A percentile compares a stretch with the other conserved stretches of the same genome.
Evolutionary conservation across 1,140 invertebrate species (phyloP).

Genomic region (Glomeris maerens): DNA sequence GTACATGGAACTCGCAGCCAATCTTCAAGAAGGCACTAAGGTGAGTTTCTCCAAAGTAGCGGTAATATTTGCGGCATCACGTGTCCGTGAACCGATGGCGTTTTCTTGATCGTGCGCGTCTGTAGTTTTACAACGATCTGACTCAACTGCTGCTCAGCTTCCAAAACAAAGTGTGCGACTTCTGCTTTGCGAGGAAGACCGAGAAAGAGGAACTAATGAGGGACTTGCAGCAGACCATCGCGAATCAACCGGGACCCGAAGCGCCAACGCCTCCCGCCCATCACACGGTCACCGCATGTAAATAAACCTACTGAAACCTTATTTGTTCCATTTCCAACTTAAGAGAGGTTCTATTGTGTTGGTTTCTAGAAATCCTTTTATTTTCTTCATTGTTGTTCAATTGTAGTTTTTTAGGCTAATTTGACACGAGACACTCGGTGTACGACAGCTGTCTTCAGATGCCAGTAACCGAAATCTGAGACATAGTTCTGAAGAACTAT

Average conservation of each 20-base stretch:
- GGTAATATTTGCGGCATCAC: no score
- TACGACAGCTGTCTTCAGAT: no score
- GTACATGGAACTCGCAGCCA: constrained; percentile 75
- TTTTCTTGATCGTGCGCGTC: constrained; percentile 15
- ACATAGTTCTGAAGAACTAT: no score
- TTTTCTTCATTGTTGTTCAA: no score
- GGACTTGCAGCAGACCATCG: constrained; percentile 64
- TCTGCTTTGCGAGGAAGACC: constrained; percentile 95
- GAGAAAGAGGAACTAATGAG: constrained; percentile 95
- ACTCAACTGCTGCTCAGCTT: constrained; percentile 85
- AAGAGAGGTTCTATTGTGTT: no score
- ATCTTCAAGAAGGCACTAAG: constrained; percentile 87
- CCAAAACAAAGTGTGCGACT: constrained; percentile 96
- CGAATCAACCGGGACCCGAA: constrained; percentile 37
- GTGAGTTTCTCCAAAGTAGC: not conserved
- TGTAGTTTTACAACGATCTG: constrained; percentile 89
- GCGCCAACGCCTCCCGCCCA: constrained; percentile 20
- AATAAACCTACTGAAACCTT: no score
- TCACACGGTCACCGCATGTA: constrained; percentile 15
- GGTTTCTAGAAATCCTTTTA: no score
- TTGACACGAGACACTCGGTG: no score
- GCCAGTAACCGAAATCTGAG: no score
- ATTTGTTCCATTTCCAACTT: no score
- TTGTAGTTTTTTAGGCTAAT: no score
- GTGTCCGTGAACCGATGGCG: no score